Base-by-base conservation (phyloP, 1,140 invertebrate genomes). In the Tetraneura akinire region DNA sequence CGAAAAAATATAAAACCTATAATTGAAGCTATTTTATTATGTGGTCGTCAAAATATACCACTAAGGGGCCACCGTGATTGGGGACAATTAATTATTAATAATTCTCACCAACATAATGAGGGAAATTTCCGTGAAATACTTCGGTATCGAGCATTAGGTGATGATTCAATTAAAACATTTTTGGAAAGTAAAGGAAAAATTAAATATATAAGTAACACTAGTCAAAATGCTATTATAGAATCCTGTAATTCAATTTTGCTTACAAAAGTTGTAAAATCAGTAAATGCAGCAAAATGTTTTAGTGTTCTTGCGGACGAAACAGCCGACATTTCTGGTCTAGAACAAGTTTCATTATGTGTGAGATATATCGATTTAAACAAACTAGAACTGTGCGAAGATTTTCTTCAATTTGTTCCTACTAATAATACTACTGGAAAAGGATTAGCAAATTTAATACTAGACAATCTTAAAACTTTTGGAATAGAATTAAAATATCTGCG, bases 111-210 rank as follows among this genome's bases (percentile, higher is more conserved):
- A 29, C 26, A 60, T 60, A 60, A 26, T 60, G 57, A 60, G 29
- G 13, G 26, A 60, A 60, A 60, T 60, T 60, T 60, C 29, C 21
- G 57, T 29, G 57, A 60, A 60, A 60, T 60, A 29, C 57, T 60
- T 23, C 10, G 57, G 26, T 29, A 29, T 60, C 57, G 13, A 60
- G 23, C 10, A 29, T 10, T n/a, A n/a, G n/a, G n/a, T n/a, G n/a
- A n/a, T n/a, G n/a, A n/a, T n/a, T n/a, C n/a, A n/a, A n/a, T n/a
- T 29, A 60, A 60, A 60, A 60, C 11, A 23, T 60, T 62, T 62
- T 18, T 62, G 32, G 13, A 62, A 62, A 14, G 13, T 62, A 23
- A 29, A 62, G 60, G 10, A n/a, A 62, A 26, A 29, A 62, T 62
- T 32, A 62, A 62, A 62, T 62, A 62, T 32, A 62, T 23, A 32